Evolutionary conservation across 1,140 invertebrate species (phyloP).

Genomic region (Batillaria attramentaria): DNA sequence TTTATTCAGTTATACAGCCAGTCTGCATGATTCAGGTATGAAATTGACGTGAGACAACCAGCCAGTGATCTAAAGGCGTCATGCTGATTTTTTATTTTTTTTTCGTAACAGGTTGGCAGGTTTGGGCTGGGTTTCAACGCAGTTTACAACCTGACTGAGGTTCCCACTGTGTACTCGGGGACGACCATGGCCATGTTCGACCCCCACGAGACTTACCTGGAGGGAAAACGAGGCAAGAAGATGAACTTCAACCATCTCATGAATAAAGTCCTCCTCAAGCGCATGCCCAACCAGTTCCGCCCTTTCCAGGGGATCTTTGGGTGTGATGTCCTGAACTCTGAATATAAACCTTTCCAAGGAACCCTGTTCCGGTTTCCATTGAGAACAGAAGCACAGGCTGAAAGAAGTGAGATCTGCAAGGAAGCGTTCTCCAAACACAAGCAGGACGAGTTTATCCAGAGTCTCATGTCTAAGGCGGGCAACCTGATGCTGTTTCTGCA

Average conservation of each 20-base stretch:
- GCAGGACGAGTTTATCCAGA: slow-evolving; percentile 53
- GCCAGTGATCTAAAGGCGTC: no score
- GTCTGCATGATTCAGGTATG: no score
- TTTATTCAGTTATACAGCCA: no score
- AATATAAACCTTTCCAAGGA: slow-evolving; percentile 42
- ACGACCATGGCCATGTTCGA: slow-evolving; percentile 57
- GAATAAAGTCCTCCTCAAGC: slow-evolving; percentile 41
- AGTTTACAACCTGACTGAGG: slow-evolving; percentile 64
- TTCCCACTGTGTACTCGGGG: slow-evolving; percentile 57
- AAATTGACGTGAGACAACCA: no score
- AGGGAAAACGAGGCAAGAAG: slow-evolving; percentile 50
- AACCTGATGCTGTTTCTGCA: slow-evolving; percentile 66
- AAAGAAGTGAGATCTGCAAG: slow-evolving; percentile 58
- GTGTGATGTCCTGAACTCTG: slow-evolving; percentile 31
- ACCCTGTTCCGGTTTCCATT: slow-evolving; percentile 64
- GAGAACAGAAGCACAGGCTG: slow-evolving; percentile 50
- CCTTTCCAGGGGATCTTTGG: slow-evolving; percentile 59
- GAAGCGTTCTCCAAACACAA: slow-evolving; percentile 51
- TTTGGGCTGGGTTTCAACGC: slow-evolving; percentile 56
- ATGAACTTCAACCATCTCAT: slow-evolving; percentile 43
- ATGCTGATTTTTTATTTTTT: no score
- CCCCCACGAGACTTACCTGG: slow-evolving; percentile 54
- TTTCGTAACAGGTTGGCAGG: slow-evolving; percentile 38
- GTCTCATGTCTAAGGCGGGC: slow-evolving; percentile 53
- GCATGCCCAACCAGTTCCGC: slow-evolving; percentile 53